Conservation (phyloP, 2,113 vertebrate genomes). For the Crotalus horridus region DNA sequence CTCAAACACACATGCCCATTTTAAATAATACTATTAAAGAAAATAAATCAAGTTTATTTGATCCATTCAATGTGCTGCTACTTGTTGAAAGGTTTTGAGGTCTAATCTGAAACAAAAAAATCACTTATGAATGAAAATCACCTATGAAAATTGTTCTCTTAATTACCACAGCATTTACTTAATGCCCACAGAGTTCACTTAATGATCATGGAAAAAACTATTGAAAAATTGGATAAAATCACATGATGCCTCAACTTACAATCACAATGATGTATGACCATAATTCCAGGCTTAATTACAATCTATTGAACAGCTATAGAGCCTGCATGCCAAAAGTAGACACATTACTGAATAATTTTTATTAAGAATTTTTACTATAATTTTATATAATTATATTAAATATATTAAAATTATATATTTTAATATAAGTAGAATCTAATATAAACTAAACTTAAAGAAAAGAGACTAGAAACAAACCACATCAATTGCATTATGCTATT, state of each 20-base stretch:
- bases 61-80: not conserved
- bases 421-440: not conserved
- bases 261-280: not conserved
- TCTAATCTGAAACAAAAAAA: not conserved
- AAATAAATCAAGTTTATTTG: conserved; percentile 18
- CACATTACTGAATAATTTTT: not conserved
- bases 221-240: not conserved
- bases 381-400: not conserved
- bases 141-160: not conserved
- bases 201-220: not conserved
- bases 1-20: not conserved
- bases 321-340: conserved; percentile 46
- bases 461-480: conserved; percentile 9
- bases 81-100: conserved; percentile 36
- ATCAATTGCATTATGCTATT: conserved; percentile 33
- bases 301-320: conserved; percentile 36
- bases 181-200: not conserved
- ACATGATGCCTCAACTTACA: not conserved
- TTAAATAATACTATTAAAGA: not conserved
- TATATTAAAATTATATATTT: not conserved
- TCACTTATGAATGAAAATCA: not conserved
- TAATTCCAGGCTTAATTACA: not conserved
- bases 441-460: not conserved
- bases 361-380: not conserved
- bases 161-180: not conserved